A percentile compares a stretch with the other conserved stretches of the same genome.
Evolutionary conservation across 1,140 invertebrate species (phyloP).

Genomic region (Myzus persicae): DNA sequence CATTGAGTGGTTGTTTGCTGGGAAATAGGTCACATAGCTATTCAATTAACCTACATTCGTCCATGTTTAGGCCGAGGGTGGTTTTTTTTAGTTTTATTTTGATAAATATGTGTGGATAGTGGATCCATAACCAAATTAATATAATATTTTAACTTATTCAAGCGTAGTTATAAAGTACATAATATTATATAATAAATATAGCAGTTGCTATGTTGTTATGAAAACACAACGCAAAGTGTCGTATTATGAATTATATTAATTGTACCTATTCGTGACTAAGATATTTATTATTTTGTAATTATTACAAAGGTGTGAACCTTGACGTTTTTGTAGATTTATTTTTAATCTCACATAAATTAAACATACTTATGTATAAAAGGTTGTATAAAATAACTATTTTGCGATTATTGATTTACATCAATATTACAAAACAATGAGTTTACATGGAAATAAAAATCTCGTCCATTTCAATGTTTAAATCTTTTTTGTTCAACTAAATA

Average conservation of each 20-base stretch:
- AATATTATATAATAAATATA: not conserved
- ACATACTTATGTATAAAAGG: no score
- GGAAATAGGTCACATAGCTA: not conserved
- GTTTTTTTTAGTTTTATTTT: not conserved
- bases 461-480: no score
- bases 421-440: no score
- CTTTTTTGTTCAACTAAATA: no score
- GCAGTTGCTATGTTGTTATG: not conserved
- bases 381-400: no score
- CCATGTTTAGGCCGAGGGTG: not conserved
- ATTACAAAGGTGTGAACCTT: not conserved
- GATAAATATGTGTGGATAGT: not conserved
- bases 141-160: not conserved
- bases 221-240: not conserved
- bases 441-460: no score
- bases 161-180: not conserved
- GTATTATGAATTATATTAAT: not conserved
- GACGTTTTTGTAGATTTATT: not conserved
- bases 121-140: not conserved
- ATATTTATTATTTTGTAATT: not conserved
- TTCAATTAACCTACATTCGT: slow-evolving; percentile 33
- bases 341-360: not conserved
- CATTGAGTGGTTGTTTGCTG: not conserved
- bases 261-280: not conserved
- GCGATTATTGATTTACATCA: no score